Percentiles rank a stretch among this genome's conserved stretches.
These are phyloP conservation scores for Ellobius talpinus DNA, from an alignment of 2,113 vertebrate genomes.

Conservation along the genomic window DNA sequence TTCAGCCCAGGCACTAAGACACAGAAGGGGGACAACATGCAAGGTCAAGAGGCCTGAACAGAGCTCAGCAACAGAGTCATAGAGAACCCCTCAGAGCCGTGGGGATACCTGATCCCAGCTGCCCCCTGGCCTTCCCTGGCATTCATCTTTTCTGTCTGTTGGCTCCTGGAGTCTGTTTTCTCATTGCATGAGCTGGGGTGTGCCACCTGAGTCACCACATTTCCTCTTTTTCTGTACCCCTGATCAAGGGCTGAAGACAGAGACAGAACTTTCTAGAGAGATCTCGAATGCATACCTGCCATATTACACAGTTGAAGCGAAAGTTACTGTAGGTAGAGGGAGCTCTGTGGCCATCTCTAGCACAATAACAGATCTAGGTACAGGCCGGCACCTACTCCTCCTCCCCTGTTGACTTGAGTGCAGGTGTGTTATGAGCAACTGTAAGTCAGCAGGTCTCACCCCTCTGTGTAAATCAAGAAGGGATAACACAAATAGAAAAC, in stretches of 20 bases:
- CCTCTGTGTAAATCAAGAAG: slow-evolving; percentile 77
- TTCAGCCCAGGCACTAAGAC: neutral
- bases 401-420: slow-evolving; percentile 71
- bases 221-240: neutral
- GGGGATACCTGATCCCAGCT: no score
- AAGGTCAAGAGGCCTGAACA: fast-evolving
- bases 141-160: neutral
- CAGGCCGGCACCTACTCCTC: neutral
- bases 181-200: neutral
- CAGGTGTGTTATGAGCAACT: slow-evolving; percentile 81
- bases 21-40: fast-evolving
- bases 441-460: slow-evolving; percentile 57
- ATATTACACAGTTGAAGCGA: slow-evolving; percentile 78
- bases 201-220: fast-evolving
- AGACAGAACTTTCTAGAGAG: slow-evolving; percentile 47
- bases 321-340: slow-evolving; percentile 65
- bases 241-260: neutral
- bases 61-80: neutral
- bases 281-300: slow-evolving; percentile 53
- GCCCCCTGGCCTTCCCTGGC: neutral
- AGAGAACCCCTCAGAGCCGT: fast-evolving
- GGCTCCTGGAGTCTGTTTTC: neutral
- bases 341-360: neutral
- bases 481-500: slow-evolving; percentile 71
- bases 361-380: slow-evolving; percentile 74